Evolutionary conservation across 2,888 invertebrate genomes (phyloP).

Genomic region (Panzeria rudis): DNA sequence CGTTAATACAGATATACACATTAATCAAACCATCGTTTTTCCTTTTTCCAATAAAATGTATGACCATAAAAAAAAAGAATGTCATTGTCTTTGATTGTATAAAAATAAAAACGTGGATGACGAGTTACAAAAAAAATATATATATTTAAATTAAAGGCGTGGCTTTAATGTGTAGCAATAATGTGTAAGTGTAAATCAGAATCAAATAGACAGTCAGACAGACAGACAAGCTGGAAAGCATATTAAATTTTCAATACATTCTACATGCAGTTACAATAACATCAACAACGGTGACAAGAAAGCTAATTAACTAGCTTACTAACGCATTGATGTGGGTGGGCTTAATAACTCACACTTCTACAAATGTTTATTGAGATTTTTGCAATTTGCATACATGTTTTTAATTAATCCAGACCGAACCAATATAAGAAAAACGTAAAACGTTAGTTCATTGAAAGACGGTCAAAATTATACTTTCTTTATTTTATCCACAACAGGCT

Average conservation of each 20-base stretch:
- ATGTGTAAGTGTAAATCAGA: too few relatives aligned
- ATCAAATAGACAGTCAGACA: too few relatives aligned
- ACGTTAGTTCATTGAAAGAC: background rate
- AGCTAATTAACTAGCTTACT: slow-evolving; percentile 12
- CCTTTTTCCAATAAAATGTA: background rate
- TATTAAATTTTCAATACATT: background rate
- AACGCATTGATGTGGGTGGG: background rate
- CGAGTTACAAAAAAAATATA: background rate
- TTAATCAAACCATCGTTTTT: background rate
- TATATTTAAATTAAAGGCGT: background rate
- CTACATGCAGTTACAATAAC: background rate
- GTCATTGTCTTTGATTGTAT: background rate
- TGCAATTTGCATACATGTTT: background rate
- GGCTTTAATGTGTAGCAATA: slow-evolving; percentile 1
- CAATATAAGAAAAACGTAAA: background rate
- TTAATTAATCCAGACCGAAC: background rate
- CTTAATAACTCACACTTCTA: background rate
- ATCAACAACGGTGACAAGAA: background rate
- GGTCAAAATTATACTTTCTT: background rate
- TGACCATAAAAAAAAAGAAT: background rate
- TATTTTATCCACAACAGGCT: slow-evolving; percentile 2
- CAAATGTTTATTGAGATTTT: background rate
- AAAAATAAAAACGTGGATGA: too few relatives aligned
- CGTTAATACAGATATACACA: too few relatives aligned
- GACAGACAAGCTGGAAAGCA: background rate